Evolutionary conservation across 2,797 vertebrate species (phyloP), one percentile per base, ranked within the genome.

Genomic region (Sciurus carolinensis): DNA sequence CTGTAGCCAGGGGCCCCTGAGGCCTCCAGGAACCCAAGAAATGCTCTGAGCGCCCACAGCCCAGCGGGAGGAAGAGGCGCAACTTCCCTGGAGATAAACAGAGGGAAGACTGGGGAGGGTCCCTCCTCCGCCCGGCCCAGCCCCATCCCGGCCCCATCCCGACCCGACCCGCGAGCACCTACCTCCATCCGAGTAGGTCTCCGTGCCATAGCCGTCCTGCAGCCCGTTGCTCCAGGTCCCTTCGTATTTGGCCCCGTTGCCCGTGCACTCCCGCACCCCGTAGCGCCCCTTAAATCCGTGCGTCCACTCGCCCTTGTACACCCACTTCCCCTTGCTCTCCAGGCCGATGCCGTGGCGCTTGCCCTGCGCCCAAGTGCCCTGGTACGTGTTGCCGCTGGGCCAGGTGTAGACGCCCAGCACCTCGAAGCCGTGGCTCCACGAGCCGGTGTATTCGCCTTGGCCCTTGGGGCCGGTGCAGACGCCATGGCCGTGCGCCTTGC

Each of bases 121-220:
- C 44, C 96, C 81, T 66, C 79, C 91, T 36, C 90, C 33, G 6
- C 87, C 30, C 79, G 44, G 66, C 44, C 39, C 7, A 5, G 33
- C 57, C 57, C 36, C 22, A 2, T 20, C 81, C 17, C 47, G 50
- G 11, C 73, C 64, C 42, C 91, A 36, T 0, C 72, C 30, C 5
- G 1, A 62, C 71, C 87, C 71, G 85, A 69, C 77, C 26, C 79
- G 18, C 67, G 81, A 86, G 84, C 97, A 97, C 99, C 98, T 99
- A 99, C 99, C 99, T 99, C 99, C 99, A 97, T 99, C 99, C 3
- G 99, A 99, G 98, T 99, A 99, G 42, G 99, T 99, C 99, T 99
- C 99, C 0, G 99, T 99, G 92, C 99, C 99, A 11, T 99, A 99
- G 97, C 99, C 99, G 85, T 99, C 99, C 98, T 99, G 99, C 98